Percentiles rank a stretch among this genome's conserved stretches.
Evolutionary conservation across 2,888 invertebrate species (phyloP).

Genomic region (Beris chalybata): DNA sequence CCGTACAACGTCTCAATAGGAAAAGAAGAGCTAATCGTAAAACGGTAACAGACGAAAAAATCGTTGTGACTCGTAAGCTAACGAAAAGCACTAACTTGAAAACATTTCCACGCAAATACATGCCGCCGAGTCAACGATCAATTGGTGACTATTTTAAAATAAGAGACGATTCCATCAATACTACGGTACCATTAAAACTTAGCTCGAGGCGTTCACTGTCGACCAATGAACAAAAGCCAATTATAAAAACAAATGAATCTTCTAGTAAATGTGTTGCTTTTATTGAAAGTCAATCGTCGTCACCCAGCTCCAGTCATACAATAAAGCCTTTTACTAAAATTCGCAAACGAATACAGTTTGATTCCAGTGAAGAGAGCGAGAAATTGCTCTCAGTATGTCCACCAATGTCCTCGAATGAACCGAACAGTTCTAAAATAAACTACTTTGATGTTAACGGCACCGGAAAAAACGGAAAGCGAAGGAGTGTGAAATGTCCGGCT

Average conservation of each 20-base stretch:
- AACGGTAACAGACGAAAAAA: constrained; percentile 4
- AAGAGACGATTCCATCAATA: too few species aligned
- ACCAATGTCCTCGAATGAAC: not conserved
- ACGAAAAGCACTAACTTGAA: constrained; percentile 38
- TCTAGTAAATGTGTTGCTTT: too few species aligned
- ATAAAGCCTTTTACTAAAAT: constrained; percentile 34
- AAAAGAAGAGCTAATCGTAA: too few species aligned
- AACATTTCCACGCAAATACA: constrained; percentile 31
- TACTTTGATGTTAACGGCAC: not conserved
- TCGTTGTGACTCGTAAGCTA: constrained; percentile 19
- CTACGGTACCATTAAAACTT: too few species aligned
- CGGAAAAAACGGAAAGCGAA: not conserved
- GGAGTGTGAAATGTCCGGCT: constrained; percentile 44
- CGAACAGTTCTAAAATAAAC: not conserved
- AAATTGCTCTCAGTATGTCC: constrained; percentile 4
- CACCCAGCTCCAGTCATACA: too few species aligned
- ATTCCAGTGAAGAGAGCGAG: not conserved
- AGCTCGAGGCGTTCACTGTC: too few species aligned
- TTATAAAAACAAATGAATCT: too few species aligned
- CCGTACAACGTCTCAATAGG: too few species aligned
- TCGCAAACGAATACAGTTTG: not conserved
- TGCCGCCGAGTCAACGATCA: constrained; percentile 32
- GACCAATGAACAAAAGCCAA: too few species aligned
- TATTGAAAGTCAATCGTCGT: too few species aligned
- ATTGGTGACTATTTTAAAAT: constrained; percentile 33